A percentile compares a stretch with the other conserved stretches of the same genome.
These are phyloP conservation scores for Erebia epiphron DNA, from an alignment of 2,888 invertebrate genomes.

Conservation along the genomic window DNA sequence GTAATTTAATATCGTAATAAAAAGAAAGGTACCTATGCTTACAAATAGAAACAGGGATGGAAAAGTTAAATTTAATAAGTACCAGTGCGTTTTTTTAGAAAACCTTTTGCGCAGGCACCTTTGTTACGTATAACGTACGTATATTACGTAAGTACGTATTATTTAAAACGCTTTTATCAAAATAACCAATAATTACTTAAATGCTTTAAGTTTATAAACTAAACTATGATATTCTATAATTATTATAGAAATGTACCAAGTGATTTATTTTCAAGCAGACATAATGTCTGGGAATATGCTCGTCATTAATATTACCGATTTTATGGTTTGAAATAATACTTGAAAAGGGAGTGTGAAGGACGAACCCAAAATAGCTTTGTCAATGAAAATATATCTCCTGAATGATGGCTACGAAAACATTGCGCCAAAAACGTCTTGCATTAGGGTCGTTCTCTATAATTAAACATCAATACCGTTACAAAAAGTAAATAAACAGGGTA, in stretches of 20 bases:
- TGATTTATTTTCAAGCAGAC: not conserved
- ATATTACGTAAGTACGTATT: no score
- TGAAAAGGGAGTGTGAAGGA: slow-evolving; percentile 31
- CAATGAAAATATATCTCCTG: slow-evolving; percentile 22
- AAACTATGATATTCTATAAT: no score
- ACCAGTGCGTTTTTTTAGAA: no score
- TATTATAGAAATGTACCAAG: not conserved
- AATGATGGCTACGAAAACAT: slow-evolving; percentile 58
- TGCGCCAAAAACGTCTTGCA: slow-evolving; percentile 72
- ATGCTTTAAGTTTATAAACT: no score
- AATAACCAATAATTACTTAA: no score
- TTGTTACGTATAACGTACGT: no score
- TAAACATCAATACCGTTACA: slow-evolving; percentile 83
- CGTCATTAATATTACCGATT: slow-evolving; percentile 24
- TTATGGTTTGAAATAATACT: slow-evolving; percentile 11
- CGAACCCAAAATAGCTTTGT: slow-evolving; percentile 29
- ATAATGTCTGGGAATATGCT: not conserved
- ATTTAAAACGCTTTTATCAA: no score
- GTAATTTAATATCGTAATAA: no score
- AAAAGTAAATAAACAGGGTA: slow-evolving; percentile 83
- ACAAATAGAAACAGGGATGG: no score
- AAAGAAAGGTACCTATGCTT: no score
- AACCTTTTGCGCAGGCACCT: no score
- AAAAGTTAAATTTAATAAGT: no score
- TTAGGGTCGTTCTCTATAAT: slow-evolving; percentile 78